Evolutionary conservation across 2,797 vertebrate species (phyloP).

Genomic region (Microhierax caerulescens): DNA sequence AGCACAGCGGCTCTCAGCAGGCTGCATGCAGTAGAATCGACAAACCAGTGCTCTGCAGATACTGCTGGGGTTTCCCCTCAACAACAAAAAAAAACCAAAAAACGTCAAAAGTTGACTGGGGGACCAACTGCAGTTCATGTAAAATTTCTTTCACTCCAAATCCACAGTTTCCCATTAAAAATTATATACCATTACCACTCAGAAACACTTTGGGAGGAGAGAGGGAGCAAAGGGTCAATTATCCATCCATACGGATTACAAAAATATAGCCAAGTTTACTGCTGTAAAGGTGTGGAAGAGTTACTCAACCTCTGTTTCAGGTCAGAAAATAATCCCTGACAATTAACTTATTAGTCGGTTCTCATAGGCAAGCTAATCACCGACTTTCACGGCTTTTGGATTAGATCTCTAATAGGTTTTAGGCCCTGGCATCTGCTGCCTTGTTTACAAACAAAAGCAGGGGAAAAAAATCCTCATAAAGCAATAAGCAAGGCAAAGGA

Average conservation of each 20-base stretch:
- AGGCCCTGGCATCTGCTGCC: not conserved
- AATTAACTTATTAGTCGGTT: not conserved
- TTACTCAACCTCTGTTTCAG: not conserved
- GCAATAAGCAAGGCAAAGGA: not conserved
- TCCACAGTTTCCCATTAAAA: not conserved
- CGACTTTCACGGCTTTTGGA: not conserved
- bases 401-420: not conserved
- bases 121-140: not conserved
- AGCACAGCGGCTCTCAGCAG: not conserved
- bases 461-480: not conserved
- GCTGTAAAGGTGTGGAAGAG: not conserved
- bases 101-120: not conserved
- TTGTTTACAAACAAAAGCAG: not conserved
- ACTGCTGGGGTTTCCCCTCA: not conserved
- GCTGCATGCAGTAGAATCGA: not conserved
- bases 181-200: not conserved
- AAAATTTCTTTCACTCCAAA: not conserved
- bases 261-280: not conserved
- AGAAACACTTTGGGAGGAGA: not conserved
- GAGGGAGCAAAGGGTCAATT: not conserved
- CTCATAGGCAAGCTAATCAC: not conserved
- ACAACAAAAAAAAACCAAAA: not conserved
- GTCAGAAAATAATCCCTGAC: not conserved
- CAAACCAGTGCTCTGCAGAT: not conserved
- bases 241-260: not conserved